Evolutionary conservation across 2,113 vertebrate genomes (phyloP), one percentile per base, ranked within the genome.

Genomic region (Leuciscus idus): DNA sequence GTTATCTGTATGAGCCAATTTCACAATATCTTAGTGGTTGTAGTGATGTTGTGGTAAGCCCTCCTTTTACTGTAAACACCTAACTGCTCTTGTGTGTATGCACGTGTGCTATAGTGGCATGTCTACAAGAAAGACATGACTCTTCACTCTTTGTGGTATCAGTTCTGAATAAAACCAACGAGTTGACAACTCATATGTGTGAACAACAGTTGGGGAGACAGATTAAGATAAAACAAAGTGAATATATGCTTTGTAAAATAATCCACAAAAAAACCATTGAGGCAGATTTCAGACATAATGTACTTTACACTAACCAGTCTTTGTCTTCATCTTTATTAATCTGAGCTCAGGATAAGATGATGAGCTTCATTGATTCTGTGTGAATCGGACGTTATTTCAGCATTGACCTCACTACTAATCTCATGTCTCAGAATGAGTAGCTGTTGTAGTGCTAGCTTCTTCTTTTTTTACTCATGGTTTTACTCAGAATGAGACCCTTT

Each of bases 401-500:
- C 77, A 43, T 13, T 84, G 33, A 81, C 81, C 33, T 84, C 23
- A 68, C 46, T 26, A 28, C 43, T 33, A 39, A 72, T 84, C 21
- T 75, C 19, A 33, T 23, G 11, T 68, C 15, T 84, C 43, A 48
- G 61, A 77, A 85, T 81, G 85, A 86, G 43, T 74, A 4, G 1
- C 66, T 79, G 13, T 43, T 57, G 17, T 12, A 79, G 33, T 15
- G 46, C 26, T 66, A 11, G 28, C 3, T 64, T 33, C 5, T 55
- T 52, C 39, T 19, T 19, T 55, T 50, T 78, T 55, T 70, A 57
- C 30, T 80, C 50, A 57, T 46, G 26, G 2, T 23, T 59, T 72
- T 86, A 86, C 15, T 86, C 85, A 86, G 66, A 33, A 61, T 23
- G 52, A 79, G 84, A 43, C 64, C 62, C 39, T 23, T 73, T 39